These are phyloP conservation scores for Phrixothrix hirtus DNA, from an alignment of 2,888 invertebrate species.

Conservation along the genomic window DNA sequence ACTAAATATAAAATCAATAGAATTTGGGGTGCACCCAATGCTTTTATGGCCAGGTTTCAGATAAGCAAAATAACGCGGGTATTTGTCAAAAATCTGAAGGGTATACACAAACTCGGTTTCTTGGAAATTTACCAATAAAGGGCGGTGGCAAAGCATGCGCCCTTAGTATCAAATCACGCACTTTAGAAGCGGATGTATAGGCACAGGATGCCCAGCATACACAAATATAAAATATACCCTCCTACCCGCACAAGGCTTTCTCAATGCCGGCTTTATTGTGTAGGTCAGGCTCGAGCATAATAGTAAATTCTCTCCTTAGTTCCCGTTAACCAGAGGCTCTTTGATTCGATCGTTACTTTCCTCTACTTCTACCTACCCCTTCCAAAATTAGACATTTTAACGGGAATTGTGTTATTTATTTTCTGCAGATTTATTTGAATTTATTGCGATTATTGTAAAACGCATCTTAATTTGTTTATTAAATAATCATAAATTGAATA, in stretches of 20 bases:
- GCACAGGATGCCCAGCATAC: constrained; percentile 13
- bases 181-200: constrained; percentile 20
- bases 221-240: constrained; percentile 12
- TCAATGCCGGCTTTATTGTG: constrained; percentile 18
- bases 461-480: too few species aligned
- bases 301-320: constrained; percentile 13
- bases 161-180: constrained; percentile 8
- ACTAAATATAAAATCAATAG: too few species aligned
- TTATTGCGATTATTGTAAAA: too few species aligned
- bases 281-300: constrained; percentile 21
- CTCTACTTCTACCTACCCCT: background rate
- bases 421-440: too few species aligned
- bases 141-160: constrained; percentile 36
- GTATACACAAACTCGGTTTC: constrained; percentile 18
- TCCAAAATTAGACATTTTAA: too few species aligned
- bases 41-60: constrained; percentile 2
- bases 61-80: constrained; percentile 29
- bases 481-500: too few species aligned
- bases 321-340: constrained; percentile 20
- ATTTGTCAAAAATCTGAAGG: constrained; percentile 31
- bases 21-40: background rate
- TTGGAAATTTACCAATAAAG: constrained; percentile 27
- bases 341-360: constrained; percentile 11
- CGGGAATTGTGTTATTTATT: too few species aligned
- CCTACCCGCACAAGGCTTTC: constrained; percentile 25